Base-by-base conservation (phyloP, 2,888 invertebrate genomes). In the Octonoba sinensis region DNA sequence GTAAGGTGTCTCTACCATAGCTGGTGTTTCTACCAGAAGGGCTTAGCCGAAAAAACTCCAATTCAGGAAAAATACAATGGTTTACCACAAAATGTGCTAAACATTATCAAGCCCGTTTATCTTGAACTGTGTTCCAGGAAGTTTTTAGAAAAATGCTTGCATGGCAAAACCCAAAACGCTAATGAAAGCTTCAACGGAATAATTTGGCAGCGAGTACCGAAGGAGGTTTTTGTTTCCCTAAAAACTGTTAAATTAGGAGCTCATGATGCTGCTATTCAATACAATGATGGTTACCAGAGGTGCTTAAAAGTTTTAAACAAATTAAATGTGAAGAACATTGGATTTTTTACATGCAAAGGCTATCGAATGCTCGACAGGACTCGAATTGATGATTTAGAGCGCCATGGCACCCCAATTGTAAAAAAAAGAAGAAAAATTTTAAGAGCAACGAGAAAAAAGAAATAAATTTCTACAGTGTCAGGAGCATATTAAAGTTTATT, bases 141-240 rank as follows among this genome's bases (percentile, higher is more conserved):
- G 20, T 24, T 64, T 0, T 24, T 64, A 1, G 44, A 18, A 0
- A 59, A 64, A 27, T 74, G 57, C 20, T 8, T 66, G 2, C 65
- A 65, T 27, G 57, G 57, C 2, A 47, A 74, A 27, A 27, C 27
- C 2, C 27, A 27, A 6, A 65, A 65, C 22, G 22, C 27, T 0
- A 74, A 65, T 24, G 47, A 74, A 46, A 22, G 57, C 46, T 74
- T 46, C 54, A 71, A 71, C 16, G 62, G 71, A 12, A 24, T 59
- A 13, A 57, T 57, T 12, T 74, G 59, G 59, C 59, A 59, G 12
- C 20, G 59, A 59, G 59, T 59, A 13, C 59, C 24, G 22, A 59
- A 59, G 3, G 24, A 12, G 22, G 59, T 59, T 6, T 59, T 24
- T n/a, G 27, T 59, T 59, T 59, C 4, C 27, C 8, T 59, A 2